phyloP scores from a whole-genome alignment of 2,797 vertebrate genomes.

The Jordanella pulchra region DNA sequence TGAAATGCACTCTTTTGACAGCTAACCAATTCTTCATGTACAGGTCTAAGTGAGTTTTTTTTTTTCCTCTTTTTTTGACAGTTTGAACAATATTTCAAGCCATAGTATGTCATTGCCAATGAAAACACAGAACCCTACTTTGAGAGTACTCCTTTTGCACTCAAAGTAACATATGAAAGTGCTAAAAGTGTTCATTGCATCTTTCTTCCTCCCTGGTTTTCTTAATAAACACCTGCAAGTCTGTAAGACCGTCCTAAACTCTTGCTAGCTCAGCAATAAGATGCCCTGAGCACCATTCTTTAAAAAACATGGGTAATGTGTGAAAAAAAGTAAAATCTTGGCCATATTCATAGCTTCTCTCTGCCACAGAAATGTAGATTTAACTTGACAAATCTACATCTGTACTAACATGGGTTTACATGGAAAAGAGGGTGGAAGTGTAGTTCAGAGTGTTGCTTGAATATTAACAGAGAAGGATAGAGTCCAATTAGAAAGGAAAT shows the following conservation, averaged over 20 bases:
- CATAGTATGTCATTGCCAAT: background rate
- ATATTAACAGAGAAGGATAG: conserved; percentile 20
- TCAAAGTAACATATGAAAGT: background rate
- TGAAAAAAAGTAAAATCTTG: conserved; percentile 18
- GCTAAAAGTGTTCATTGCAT: conserved; percentile 1
- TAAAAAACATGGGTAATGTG: conserved; percentile 35
- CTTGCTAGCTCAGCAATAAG: conserved; percentile 23
- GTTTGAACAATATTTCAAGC: conserved; percentile 4
- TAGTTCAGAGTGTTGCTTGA: conserved; percentile 35
- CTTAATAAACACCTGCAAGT: background rate
- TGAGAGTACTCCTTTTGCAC: background rate
- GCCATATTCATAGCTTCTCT: background rate
- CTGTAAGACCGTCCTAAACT: background rate
- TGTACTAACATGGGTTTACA: background rate
- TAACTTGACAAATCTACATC: conserved; percentile 16
- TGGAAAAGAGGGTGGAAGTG: conserved; percentile 32
- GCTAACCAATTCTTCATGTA: background rate
- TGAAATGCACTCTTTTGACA: background rate
- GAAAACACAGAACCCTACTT: conserved; percentile 2
- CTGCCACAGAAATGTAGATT: conserved; percentile 15
- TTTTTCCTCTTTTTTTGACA: background rate
- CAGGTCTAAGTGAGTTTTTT: background rate
- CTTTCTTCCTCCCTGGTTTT: background rate
- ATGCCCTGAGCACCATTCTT: conserved; percentile 7
- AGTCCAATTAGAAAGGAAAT: conserved; percentile 61